These are phyloP conservation scores for Malaclemys terrapin DNA, from an alignment of 2,113 vertebrate genomes.

Conservation along the genomic window DNA sequence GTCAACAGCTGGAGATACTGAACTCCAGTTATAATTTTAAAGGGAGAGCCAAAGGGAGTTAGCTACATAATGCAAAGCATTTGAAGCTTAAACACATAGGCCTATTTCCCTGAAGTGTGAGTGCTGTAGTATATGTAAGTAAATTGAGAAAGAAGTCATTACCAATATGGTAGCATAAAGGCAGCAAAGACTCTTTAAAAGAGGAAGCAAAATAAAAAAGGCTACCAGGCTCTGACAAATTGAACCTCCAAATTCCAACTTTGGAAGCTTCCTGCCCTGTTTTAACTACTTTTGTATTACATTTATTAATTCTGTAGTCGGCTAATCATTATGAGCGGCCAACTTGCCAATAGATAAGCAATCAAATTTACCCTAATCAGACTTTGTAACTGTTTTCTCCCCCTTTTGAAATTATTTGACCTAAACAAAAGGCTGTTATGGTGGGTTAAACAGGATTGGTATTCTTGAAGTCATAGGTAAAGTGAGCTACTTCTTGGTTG, in stretches of 20 bases:
- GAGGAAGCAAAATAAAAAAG: not conserved
- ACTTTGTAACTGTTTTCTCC: not conserved
- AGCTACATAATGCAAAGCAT: not conserved
- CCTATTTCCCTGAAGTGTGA: not conserved
- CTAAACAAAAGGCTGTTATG: fast-evolving
- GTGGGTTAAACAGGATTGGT: not conserved
- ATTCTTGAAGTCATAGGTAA: not conserved
- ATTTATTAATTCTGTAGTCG: fast-evolving
- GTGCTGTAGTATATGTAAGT: not conserved
- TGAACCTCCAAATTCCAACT: not conserved
- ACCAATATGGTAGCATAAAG: not conserved
- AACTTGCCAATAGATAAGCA: not conserved
- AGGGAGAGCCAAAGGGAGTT: not conserved
- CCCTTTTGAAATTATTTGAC: not conserved
- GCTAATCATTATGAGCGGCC: not conserved
- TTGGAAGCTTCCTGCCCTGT: not conserved
- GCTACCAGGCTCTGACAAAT: not conserved
- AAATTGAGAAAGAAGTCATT: not conserved
- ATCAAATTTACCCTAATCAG: fast-evolving
- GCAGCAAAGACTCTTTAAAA: not conserved
- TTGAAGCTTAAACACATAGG: not conserved
- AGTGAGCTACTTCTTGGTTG: not conserved
- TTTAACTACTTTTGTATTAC: not conserved
- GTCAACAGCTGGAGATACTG: not conserved
- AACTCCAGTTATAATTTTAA: not conserved